Base-by-base conservation (phyloP, 2,113 vertebrate genomes). In the Scophthalmus maximus region DNA sequence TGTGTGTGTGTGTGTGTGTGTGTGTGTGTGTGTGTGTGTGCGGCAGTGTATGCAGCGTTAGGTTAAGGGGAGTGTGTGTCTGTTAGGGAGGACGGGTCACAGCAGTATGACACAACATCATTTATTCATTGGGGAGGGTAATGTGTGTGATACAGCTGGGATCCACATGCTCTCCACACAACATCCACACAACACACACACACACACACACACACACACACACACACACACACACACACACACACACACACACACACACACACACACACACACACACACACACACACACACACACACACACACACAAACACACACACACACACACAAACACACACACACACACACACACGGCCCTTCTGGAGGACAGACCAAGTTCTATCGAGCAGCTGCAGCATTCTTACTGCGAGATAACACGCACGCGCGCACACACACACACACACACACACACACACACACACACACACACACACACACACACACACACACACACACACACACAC, bases 111-210 rank as follows among this genome's bases (percentile, higher is more conserved):
- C 81, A 83, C 62, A 25, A 75, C 79, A 86, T 88, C 8, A 87
- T 78, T 87, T 83, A 87, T 86, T 86, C 73, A 84, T 78, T 68
- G 49, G 77, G 77, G 77, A 86, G 81, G 38, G 36, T 53, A 56
- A 79, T 76, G 66, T 65, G 79, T 40, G 59, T 40, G 59, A 58
- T 76, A 47, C 87, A 91, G 87, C 80, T 89, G 87, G 61, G 78
- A 53, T 46, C 23, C 78, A 87, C 72, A 81, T 74, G 74, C 44
- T 61, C 68, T 61, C 40, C 32, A 65, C 32, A 64, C 63, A 53
- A n/a, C 23, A 26, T 10, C n/a, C n/a, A n/a, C n/a, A n/a, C n/a
- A n/a, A 40, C n/a, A 23, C 27, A 57, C 55, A 38, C 20, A 67
- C 9, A 57, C 34, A 73, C 40, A 55, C 7, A 30, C 27, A 32